Evolutionary conservation across 2,797 vertebrate genomes (phyloP).

Genomic region (Euthynnus affinis): DNA sequence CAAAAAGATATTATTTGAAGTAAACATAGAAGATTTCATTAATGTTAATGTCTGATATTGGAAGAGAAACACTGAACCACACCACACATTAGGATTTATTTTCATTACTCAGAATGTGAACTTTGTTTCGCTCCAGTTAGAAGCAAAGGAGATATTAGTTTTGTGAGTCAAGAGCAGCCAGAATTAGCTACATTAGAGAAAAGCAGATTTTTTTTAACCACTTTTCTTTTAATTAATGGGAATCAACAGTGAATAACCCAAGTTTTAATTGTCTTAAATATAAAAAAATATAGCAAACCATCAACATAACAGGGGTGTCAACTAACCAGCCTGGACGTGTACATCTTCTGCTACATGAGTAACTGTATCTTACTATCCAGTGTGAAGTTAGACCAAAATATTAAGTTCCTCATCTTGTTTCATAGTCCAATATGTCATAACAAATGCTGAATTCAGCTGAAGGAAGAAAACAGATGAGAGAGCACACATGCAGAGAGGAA

Average conservation of each 20-base stretch:
- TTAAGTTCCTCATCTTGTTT: constrained; percentile 56
- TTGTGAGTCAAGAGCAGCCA: background rate
- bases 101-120: constrained; percentile 13
- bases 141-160: constrained; percentile 14
- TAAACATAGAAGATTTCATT: constrained; percentile 2
- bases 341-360: constrained; percentile 58
- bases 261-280: background rate
- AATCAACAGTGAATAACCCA: background rate
- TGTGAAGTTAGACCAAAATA: constrained; percentile 65
- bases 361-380: constrained; percentile 68
- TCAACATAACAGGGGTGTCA: constrained; percentile 42
- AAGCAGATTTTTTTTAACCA: background rate
- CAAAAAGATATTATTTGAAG: constrained; percentile 1
- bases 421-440: constrained; percentile 27
- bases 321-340: constrained; percentile 31
- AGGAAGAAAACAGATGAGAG: constrained; percentile 37
- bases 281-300: constrained; percentile 26
- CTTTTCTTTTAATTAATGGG: constrained; percentile 19
- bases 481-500: constrained; percentile 31
- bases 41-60: constrained; percentile 32
- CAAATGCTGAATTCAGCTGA: constrained; percentile 40
- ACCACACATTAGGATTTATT: background rate
- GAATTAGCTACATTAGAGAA: background rate
- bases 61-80: constrained; percentile 22
- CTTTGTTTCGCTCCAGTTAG: constrained; percentile 29